Base-by-base conservation (phyloP, 2,888 invertebrate genomes). In the Ennomos fuscantarius region DNA sequence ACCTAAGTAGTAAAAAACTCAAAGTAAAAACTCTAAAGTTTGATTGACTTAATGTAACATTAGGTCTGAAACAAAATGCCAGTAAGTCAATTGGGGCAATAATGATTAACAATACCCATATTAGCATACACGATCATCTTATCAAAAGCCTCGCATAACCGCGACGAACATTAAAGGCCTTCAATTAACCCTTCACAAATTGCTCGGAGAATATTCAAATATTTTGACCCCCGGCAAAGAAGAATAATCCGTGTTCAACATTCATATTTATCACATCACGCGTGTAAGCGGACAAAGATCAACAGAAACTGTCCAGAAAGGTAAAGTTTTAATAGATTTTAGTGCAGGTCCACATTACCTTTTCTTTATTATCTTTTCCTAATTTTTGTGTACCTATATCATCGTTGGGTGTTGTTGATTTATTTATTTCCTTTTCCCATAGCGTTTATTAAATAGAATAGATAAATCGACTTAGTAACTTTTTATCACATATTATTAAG, bases 211-310 rank as follows among this genome's bases (percentile, higher is more conserved):
- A 86, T 89, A 91, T 92, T 92, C 86, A 90, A 92, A 92, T 91
- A 90, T 91, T 91, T 87, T 91, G 92, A 90, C 91, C 92, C 89
- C 86, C 79, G 82, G 84, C 86, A 82, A 86, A 87, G 85, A 78
- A 86, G 85, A 76, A 84, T 90, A 89, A 90, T 88, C 87, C 84
- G 72, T 87, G 87, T 88, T 87, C 87, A 85, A 88, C 92, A 90
- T 91, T 91, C 91, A 91, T 90, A 92, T 91, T 91, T 92, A 92
- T 89, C 85, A 88, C 89, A 88, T 90, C 85, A 87, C 84, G 86
- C 91, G 87, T 90, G 89, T 90, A 91, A 91, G 84, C 87, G 86
- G 56, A 42, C 36, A 37, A 37, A 36, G 53, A 57, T 24, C 53
- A 57, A 53, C 49, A 47, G 51, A 63, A 61, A 56, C 9, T 60